Percentiles rank a stretch among this genome's conserved stretches.
Evolutionary conservation across 2,113 vertebrate genomes (phyloP).

Genomic region (Willisornis vidua): DNA sequence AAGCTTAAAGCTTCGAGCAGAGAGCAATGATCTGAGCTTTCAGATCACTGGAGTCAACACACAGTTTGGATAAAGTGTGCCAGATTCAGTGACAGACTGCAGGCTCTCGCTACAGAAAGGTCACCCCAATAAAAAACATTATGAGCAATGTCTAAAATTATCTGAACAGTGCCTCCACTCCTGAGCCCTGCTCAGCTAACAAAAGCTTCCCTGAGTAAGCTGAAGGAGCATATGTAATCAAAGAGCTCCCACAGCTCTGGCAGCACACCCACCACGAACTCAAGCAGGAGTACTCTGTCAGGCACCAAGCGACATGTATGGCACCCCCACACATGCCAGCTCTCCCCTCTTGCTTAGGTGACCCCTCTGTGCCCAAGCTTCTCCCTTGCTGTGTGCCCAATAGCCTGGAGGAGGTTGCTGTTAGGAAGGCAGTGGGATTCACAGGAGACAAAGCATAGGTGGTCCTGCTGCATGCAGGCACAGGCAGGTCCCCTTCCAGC

Average conservation of each 20-base stretch:
- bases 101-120: neutral
- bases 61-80: neutral
- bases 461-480: accelerated
- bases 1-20: neutral
- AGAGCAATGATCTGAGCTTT: neutral
- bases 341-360: neutral
- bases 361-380: neutral
- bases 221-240: neutral
- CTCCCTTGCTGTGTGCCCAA: neutral
- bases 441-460: accelerated
- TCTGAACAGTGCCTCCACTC: conserved; percentile 6
- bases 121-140: conserved; percentile 33
- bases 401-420: neutral
- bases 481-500: neutral
- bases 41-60: neutral
- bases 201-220: conserved; percentile 1
- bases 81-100: conserved; percentile 38
- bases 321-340: accelerated
- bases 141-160: conserved; percentile 51
- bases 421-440: neutral
- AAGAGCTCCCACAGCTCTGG: neutral
- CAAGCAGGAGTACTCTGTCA: neutral
- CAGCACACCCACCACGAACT: neutral
- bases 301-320: accelerated
- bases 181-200: neutral